phyloP scores from a whole-genome alignment of 2,113 vertebrate species.

The Oncorhynchus nerka region DNA sequence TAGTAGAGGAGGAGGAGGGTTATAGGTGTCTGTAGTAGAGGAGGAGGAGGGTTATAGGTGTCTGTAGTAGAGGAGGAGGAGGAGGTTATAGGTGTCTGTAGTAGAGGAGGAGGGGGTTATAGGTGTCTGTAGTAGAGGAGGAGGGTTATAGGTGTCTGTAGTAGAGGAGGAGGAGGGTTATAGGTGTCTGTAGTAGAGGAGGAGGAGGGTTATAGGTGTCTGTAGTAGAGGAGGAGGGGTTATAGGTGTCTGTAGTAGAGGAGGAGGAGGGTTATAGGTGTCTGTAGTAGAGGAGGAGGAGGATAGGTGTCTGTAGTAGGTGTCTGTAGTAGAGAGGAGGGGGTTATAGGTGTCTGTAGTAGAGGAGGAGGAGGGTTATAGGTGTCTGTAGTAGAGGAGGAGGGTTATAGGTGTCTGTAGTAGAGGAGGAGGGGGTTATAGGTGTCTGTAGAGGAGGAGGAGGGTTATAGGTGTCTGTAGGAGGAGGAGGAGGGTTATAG shows the following conservation, averaged over 20 bases:
- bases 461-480: too few species aligned
- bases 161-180: too few species aligned
- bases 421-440: background rate
- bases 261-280: background rate
- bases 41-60: background rate
- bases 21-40: background rate
- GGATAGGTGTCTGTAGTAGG: conserved; percentile 59
- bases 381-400: background rate
- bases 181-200: too few species aligned
- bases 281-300: background rate
- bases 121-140: too few species aligned
- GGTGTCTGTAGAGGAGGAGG: background rate
- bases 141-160: too few species aligned
- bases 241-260: too few species aligned
- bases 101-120: too few species aligned
- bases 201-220: too few species aligned
- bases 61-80: background rate
- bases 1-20: background rate
- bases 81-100: too few species aligned
- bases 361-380: background rate
- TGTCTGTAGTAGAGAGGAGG: conserved; percentile 67
- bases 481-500: background rate
- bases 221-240: too few species aligned
- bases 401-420: background rate
- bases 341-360: conserved; percentile 56